Percentiles rank a stretch among this genome's conserved stretches.
phyloP scores from a whole-genome alignment of 2,113 vertebrate genomes.

The Anguilla rostrata region DNA sequence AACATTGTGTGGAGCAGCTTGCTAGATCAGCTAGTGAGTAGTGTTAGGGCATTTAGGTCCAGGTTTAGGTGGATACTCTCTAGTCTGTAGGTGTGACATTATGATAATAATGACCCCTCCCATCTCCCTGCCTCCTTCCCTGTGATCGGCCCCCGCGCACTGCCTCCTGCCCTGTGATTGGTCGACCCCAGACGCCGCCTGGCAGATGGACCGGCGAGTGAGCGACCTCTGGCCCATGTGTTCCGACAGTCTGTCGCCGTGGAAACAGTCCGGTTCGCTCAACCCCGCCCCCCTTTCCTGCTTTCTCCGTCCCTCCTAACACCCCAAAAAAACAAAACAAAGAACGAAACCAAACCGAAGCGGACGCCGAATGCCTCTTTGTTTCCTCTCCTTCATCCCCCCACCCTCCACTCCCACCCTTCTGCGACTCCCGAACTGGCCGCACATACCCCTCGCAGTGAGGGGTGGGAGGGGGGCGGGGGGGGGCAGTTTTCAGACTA shows the following conservation, averaged over 20 bases:
- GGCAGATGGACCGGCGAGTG: constrained; percentile 90
- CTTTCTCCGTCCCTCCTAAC: constrained; percentile 27
- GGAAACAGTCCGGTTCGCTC: constrained; percentile 89
- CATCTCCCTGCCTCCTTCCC: constrained; percentile 22
- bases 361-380: neutral
- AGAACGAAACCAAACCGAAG: too few species aligned
- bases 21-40: too few species aligned
- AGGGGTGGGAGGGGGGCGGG: neutral
- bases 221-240: constrained; percentile 85
- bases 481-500: neutral
- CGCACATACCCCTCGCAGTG: neutral
- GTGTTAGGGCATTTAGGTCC: too few species aligned
- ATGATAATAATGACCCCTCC: constrained; percentile 27
- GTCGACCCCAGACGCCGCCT: constrained; percentile 84
- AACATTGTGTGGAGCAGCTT: too few species aligned
- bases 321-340: constrained; percentile 15
- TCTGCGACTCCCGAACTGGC: neutral
- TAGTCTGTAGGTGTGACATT: neutral
- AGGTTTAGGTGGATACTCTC: too few species aligned
- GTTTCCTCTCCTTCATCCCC: neutral
- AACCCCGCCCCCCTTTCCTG: constrained; percentile 23
- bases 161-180: constrained; percentile 52
- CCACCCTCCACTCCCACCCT: neutral
- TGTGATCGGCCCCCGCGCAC: constrained; percentile 11
- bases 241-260: constrained; percentile 82